Percentiles rank a stretch among this genome's conserved stretches.
These are phyloP conservation scores for Drosophila pseudotakahashii DNA, from an alignment of 2,888 invertebrate species.

Conservation along the genomic window DNA sequence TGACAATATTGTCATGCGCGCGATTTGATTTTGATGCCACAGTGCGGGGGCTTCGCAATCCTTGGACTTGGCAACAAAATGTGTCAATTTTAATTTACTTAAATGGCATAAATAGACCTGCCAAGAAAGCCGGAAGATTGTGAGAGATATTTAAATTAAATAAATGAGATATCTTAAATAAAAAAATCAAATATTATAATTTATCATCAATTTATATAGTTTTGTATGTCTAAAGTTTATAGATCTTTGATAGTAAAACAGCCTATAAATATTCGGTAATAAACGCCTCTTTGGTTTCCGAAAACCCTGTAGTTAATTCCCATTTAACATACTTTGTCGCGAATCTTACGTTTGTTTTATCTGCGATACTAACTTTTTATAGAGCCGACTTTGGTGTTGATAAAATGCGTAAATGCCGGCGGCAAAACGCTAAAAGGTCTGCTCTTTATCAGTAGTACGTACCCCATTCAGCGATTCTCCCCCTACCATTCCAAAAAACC, in stretches of 20 bases:
- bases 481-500: no score
- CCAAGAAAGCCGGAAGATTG: not conserved
- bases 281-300: slow-evolving; percentile 5
- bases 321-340: slow-evolving; percentile 9
- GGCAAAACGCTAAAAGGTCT: slow-evolving; percentile 31
- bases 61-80: slow-evolving; percentile 50
- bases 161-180: no score
- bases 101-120: slow-evolving; percentile 42
- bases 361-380: slow-evolving; percentile 27
- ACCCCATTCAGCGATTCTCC: not conserved
- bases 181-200: no score
- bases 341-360: slow-evolving; percentile 15
- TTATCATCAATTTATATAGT: no score
- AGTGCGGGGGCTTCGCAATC: slow-evolving; percentile 19
- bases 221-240: no score
- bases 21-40: slow-evolving; percentile 53
- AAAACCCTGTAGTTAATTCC: not conserved
- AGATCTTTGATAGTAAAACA: no score
- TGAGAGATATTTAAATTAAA: no score
- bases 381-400: slow-evolving; percentile 15
- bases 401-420: slow-evolving; percentile 30
- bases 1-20: slow-evolving; percentile 77
- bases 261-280: slow-evolving; percentile 1
- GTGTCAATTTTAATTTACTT: slow-evolving; percentile 76
- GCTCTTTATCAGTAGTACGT: not conserved